phyloP scores from a whole-genome alignment of 2,113 vertebrate species.

The Chrysochloris asiatica region DNA sequence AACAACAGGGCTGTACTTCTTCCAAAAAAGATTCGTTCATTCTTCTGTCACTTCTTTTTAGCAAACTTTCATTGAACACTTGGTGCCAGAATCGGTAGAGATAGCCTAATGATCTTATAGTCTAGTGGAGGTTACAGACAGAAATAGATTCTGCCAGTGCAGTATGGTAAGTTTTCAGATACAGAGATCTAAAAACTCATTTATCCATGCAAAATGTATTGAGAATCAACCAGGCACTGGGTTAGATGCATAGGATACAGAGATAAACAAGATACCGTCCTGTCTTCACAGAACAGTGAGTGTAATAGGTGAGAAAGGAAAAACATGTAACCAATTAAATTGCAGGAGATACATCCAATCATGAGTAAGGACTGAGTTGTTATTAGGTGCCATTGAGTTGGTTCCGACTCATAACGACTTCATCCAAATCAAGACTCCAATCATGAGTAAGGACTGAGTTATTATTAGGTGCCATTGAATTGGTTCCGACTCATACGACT shows the following conservation, averaged over 20 bases:
- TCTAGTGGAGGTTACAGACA: neutral
- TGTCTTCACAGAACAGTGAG: neutral
- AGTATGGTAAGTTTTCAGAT: neutral
- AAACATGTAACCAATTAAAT: neutral
- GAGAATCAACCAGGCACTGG: neutral
- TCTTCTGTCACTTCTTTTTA: too few relatives aligned
- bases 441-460: neutral
- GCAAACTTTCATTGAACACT: neutral
- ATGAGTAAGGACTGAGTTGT: neutral
- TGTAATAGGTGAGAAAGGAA: too few relatives aligned
- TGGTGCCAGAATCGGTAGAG: neutral
- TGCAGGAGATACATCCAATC: neutral
- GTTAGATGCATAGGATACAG: neutral
- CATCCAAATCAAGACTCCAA: neutral
- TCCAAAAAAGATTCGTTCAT: too few relatives aligned
- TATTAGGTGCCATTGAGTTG: neutral
- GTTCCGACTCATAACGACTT: neutral
- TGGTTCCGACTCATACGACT: neutral
- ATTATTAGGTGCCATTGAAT: neutral
- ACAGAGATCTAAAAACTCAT: neutral
- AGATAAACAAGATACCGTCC: neutral
- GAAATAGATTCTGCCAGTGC: neutral
- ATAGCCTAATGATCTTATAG: neutral
- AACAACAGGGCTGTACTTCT: too few relatives aligned
- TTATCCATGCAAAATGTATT: neutral